phyloP scores from a whole-genome alignment of 2,797 vertebrate species.

The Betta splendens region DNA sequence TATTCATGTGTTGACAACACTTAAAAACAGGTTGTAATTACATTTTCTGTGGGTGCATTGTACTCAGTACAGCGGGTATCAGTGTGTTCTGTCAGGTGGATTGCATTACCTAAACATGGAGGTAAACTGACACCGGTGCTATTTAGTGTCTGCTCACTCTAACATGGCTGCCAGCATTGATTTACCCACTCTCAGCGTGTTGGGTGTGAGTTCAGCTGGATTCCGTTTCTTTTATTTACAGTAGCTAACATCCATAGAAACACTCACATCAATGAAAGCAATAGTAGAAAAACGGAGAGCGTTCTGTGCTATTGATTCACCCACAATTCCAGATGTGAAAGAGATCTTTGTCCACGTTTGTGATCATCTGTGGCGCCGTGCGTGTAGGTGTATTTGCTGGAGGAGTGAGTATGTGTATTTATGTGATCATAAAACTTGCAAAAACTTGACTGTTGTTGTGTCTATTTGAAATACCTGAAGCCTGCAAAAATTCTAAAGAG shows the following conservation, averaged over 20 bases:
- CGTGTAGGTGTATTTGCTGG: conserved; percentile 34
- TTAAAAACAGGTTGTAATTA: conserved; percentile 57
- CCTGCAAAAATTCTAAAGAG: conserved; percentile 37
- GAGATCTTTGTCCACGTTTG: conserved; percentile 39
- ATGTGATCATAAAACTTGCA: conserved; percentile 22
- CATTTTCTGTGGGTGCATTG: conserved; percentile 42
- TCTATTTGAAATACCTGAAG: conserved; percentile 24
- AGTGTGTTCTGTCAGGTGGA: conserved; percentile 38
- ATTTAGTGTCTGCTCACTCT: conserved; percentile 47
- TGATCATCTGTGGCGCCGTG: conserved; percentile 32
- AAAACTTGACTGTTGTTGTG: conserved; percentile 32
- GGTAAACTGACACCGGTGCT: conserved; percentile 42
- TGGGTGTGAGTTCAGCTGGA: conserved; percentile 21
- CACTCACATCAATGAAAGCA: conserved; percentile 37
- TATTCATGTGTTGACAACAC: conserved; percentile 27
- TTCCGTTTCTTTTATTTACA: conserved; percentile 54
- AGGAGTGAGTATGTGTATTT: conserved; percentile 16
- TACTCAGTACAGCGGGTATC: conserved; percentile 26
- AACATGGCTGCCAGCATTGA: conserved; percentile 55
- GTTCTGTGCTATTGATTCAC: conserved; percentile 56
- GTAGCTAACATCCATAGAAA: conserved; percentile 53
- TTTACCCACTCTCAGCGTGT: conserved; percentile 44
- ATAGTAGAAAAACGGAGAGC: conserved; percentile 22
- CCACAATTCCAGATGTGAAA: conserved; percentile 37
- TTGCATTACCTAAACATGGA: conserved; percentile 41